These are phyloP conservation scores for Dryococelus australis DNA, from an alignment of 2,888 invertebrate genomes.

Conservation along the genomic window DNA sequence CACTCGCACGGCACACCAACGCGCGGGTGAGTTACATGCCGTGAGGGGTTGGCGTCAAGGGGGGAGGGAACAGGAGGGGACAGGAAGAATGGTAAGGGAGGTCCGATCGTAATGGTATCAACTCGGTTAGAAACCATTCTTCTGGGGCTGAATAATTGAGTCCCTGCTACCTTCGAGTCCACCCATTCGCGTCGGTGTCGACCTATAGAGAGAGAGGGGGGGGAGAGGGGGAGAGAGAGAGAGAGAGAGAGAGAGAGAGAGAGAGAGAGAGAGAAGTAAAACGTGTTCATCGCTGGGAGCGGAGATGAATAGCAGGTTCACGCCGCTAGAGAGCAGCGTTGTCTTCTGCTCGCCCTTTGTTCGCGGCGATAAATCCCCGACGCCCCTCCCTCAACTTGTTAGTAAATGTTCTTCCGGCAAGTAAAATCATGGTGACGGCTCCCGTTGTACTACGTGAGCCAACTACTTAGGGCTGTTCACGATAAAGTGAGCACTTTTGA, in stretches of 20 bases:
- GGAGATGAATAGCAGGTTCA: background rate
- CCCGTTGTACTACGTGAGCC: too few relatives aligned
- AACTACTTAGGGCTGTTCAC: too few relatives aligned
- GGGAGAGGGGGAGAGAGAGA: too few relatives aligned
- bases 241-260: too few relatives aligned
- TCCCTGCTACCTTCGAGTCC: background rate
- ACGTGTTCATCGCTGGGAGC: background rate
- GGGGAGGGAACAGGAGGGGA: background rate
- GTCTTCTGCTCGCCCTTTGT: background rate
- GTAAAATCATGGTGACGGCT: too few relatives aligned
- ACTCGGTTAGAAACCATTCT: background rate
- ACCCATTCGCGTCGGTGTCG: background rate
- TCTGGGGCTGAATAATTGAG: constrained; percentile 7
- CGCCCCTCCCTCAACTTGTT: background rate
- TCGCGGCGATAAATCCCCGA: background rate
- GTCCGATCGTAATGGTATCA: background rate
- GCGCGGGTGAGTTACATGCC: too few relatives aligned
- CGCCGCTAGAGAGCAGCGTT: background rate
- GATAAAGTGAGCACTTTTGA: too few relatives aligned
- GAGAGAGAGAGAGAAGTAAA: background rate
- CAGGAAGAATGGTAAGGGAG: background rate
- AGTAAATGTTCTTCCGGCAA: background rate
- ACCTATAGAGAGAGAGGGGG: background rate
- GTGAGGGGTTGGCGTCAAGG: background rate
- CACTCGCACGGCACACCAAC: too few relatives aligned